A percentile compares a stretch with the other conserved stretches of the same genome.
These are phyloP conservation scores for Cyclophora punctaria DNA, from an alignment of 2,888 invertebrate genomes.

Conservation along the genomic window DNA sequence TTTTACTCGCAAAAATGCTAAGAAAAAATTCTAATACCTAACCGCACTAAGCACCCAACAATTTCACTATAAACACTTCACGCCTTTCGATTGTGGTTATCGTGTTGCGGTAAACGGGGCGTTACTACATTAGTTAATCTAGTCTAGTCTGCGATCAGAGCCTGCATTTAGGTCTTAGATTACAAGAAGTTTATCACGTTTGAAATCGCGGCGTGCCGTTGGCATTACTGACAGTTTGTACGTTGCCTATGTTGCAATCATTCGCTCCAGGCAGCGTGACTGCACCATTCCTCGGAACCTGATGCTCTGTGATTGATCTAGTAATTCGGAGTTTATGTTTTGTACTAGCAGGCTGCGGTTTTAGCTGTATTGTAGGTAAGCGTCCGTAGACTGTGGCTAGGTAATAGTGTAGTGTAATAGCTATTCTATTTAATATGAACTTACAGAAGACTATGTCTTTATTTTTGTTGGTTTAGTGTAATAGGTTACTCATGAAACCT, in stretches of 20 bases:
- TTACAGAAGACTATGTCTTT: too few relatives aligned
- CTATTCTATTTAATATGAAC: too few relatives aligned
- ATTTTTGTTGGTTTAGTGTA: too few relatives aligned
- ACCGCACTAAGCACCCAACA: not conserved
- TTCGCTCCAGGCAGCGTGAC: not conserved
- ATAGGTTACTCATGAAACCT: too few relatives aligned
- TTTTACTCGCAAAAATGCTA: too few relatives aligned
- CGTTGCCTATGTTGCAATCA: not conserved
- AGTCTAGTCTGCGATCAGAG: constrained; percentile 48
- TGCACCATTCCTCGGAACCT: not conserved
- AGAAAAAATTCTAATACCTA: not conserved
- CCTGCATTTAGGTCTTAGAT: constrained; percentile 41
- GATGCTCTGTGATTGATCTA: too few relatives aligned
- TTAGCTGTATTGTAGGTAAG: too few relatives aligned
- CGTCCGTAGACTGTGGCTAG: too few relatives aligned
- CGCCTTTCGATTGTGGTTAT: constrained; percentile 41
- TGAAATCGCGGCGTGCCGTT: constrained; percentile 16
- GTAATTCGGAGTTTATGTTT: too few relatives aligned
- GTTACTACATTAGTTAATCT: constrained; percentile 22
- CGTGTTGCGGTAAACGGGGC: constrained; percentile 48
- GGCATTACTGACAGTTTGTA: not conserved
- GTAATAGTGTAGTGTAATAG: too few relatives aligned
- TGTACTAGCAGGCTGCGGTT: too few relatives aligned
- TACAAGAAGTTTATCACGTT: constrained; percentile 34
- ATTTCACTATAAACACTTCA: not conserved